These are phyloP conservation scores for Eilema sororculum DNA, from an alignment of 2,888 invertebrate genomes.

Conservation along the genomic window DNA sequence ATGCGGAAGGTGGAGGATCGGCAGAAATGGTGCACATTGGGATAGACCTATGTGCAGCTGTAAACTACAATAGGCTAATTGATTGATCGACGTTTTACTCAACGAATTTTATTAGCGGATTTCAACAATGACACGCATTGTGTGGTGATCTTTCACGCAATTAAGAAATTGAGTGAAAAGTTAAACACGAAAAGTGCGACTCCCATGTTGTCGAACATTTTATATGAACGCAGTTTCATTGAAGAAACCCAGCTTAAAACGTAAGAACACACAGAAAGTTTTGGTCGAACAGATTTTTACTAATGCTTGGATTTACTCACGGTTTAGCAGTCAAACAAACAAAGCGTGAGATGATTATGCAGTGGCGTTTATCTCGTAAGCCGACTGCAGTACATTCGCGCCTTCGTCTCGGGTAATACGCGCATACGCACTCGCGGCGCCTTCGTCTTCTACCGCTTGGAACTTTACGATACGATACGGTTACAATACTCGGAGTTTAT, in stretches of 20 bases:
- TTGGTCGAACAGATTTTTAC: not conserved
- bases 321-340: slow-evolving; percentile 72
- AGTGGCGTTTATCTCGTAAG: slow-evolving; percentile 63
- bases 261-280: not conserved
- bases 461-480: slow-evolving; percentile 15
- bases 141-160: not conserved
- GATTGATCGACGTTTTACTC: too few relatives aligned
- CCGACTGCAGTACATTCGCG: slow-evolving; percentile 70
- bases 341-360: slow-evolving; percentile 74
- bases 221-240: not conserved
- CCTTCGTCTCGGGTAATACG: slow-evolving; percentile 57
- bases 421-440: slow-evolving; percentile 60
- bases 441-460: slow-evolving; percentile 20
- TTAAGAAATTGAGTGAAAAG: not conserved
- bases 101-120: not conserved
- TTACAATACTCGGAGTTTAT: slow-evolving; percentile 53
- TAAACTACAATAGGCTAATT: too few relatives aligned
- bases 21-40: too few relatives aligned
- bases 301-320: slow-evolving; percentile 51
- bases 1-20: too few relatives aligned
- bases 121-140: not conserved
- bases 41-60: too few relatives aligned
- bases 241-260: not conserved
- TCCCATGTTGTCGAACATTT: too few relatives aligned
- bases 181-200: not conserved